phyloP scores from a whole-genome alignment of 2,113 vertebrate genomes.

The Caracal caracal region DNA sequence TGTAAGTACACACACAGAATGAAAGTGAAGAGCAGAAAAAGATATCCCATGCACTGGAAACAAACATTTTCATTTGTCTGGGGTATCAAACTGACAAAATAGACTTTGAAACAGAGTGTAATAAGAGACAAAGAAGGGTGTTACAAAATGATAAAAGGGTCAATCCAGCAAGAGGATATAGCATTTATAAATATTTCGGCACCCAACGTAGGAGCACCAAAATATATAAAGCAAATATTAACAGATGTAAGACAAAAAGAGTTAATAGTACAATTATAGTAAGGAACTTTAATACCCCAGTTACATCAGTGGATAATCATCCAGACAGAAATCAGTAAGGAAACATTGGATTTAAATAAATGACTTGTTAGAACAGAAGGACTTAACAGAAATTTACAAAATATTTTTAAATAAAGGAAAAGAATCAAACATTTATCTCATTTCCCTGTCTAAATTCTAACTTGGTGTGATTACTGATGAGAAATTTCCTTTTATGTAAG shows the following conservation, averaged over 20 bases:
- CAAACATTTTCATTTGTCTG: not conserved
- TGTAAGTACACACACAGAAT: not conserved
- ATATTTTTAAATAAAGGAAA: not conserved
- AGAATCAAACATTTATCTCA: not conserved
- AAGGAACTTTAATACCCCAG: not conserved
- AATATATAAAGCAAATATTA: not conserved
- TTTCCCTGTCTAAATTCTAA: not conserved
- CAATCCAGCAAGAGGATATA: not conserved
- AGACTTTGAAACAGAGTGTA: not conserved
- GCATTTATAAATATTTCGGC: not conserved
- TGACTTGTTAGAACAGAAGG: not conserved
- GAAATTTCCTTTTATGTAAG: not conserved
- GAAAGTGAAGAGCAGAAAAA: not conserved
- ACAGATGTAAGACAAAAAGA: not conserved
- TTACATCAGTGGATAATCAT: not conserved
- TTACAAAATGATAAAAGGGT: not conserved
- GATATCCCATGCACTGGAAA: not conserved
- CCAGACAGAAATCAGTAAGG: not conserved
- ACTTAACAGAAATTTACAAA: not conserved
- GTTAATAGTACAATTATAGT: not conserved
- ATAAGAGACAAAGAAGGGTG: not conserved
- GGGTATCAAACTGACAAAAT: not conserved
- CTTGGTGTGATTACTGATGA: not conserved
- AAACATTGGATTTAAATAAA: not conserved
- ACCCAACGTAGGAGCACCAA: not conserved